Percentiles rank a stretch among this genome's conserved stretches.
These are phyloP conservation scores for Pseudochaenichthys georgianus DNA, from an alignment of 2,797 vertebrate genomes.

Conservation along the genomic window DNA sequence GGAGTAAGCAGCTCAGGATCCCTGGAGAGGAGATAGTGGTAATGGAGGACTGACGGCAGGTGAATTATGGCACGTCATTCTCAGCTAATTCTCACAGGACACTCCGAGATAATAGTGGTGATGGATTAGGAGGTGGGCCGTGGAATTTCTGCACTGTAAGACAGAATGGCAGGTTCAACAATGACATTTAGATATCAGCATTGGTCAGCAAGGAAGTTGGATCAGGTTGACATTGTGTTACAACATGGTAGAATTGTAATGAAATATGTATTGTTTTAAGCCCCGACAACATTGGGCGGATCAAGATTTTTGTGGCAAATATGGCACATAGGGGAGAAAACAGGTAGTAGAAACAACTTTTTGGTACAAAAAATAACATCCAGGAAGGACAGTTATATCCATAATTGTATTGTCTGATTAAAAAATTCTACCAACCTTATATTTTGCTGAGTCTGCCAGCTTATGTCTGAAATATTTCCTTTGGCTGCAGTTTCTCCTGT, in stretches of 20 bases:
- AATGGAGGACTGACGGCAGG: constrained; percentile 25
- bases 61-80: constrained; percentile 46
- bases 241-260: constrained; percentile 10
- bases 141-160: constrained; percentile 25
- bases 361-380: not conserved
- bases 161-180: constrained; percentile 34
- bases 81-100: constrained; percentile 35
- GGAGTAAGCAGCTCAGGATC: not conserved
- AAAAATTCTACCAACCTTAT: not conserved
- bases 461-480: not conserved
- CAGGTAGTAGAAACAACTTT: not conserved
- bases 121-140: constrained; percentile 47
- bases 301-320: not conserved
- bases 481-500: not conserved
- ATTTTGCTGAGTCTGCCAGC: not conserved
- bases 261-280: not conserved
- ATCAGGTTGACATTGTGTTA: not conserved
- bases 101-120: constrained; percentile 42
- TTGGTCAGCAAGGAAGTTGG: constrained; percentile 6
- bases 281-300: not conserved
- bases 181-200: constrained; percentile 43
- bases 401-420: not conserved
- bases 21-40: constrained; percentile 15
- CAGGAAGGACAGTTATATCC: not conserved
- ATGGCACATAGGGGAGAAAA: not conserved